Percentiles rank a stretch among this genome's conserved stretches.
Evolutionary conservation across 1,140 invertebrate genomes (phyloP).

Genomic region (Bombus confusus): DNA sequence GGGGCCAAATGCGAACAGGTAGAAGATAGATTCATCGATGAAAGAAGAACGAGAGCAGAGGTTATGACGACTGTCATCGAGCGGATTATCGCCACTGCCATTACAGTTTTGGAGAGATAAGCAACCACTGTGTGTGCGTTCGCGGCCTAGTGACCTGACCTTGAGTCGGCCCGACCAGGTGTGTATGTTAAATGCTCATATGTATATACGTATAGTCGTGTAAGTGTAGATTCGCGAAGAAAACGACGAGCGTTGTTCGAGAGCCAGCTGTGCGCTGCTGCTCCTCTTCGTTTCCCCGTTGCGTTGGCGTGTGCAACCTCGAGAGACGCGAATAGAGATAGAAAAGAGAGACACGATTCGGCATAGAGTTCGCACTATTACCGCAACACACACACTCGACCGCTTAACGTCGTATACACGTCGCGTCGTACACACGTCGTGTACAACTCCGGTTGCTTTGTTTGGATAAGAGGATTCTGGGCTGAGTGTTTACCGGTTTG

Average conservation of each 20-base stretch:
- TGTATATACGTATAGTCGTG: neutral
- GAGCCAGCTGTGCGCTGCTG: neutral
- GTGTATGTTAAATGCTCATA: constrained; percentile 47
- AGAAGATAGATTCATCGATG: neutral
- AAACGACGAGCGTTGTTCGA: neutral
- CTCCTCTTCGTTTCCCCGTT: neutral
- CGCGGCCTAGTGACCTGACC: constrained; percentile 77
- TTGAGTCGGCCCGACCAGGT: constrained; percentile 76
- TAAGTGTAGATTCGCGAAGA: neutral
- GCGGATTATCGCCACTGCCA: neutral
- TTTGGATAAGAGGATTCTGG: constrained; percentile 56
- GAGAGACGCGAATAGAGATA: neutral
- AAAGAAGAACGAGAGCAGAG: neutral
- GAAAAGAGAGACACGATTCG: neutral
- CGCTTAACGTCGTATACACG: constrained; percentile 12
- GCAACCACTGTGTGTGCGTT: constrained; percentile 44
- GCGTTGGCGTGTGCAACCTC: neutral
- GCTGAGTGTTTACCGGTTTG: constrained; percentile 26
- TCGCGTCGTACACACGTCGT: neutral
- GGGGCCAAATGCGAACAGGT: neutral
- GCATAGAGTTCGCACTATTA: constrained; percentile 12
- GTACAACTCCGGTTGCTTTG: constrained; percentile 26
- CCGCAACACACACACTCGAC: constrained; percentile 28
- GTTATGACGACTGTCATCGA: neutral
- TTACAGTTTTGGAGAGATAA: constrained; percentile 19